Conservation (phyloP, 2,888 invertebrate genomes). For the Catocala nupta region DNA sequence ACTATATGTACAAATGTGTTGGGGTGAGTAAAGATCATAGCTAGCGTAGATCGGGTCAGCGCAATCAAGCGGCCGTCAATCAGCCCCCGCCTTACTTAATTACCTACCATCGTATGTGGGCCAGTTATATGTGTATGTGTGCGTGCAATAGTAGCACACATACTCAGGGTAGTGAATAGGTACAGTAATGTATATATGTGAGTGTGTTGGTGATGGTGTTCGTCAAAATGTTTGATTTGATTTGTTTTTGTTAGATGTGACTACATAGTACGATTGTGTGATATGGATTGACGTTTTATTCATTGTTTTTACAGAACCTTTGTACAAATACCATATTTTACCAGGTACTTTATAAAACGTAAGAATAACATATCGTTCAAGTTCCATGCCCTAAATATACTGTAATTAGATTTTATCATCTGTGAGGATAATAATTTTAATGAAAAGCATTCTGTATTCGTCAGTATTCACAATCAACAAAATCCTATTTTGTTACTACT, state of each 20-base stretch:
- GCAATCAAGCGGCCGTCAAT: slow-evolving; percentile 73
- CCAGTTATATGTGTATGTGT: slow-evolving; percentile 31
- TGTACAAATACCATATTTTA: no score
- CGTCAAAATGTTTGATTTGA: slow-evolving; percentile 9
- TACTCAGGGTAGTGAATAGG: neutral
- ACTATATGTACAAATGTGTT: slow-evolving; percentile 16
- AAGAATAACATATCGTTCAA: no score
- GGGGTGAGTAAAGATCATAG: slow-evolving; percentile 60
- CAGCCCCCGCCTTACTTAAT: slow-evolving; percentile 68
- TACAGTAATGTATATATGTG: slow-evolving; percentile 13
- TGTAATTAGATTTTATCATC: no score
- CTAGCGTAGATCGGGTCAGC: slow-evolving; percentile 53
- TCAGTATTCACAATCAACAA: no score
- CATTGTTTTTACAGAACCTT: neutral
- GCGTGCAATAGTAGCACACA: slow-evolving; percentile 17
- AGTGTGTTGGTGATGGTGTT: slow-evolving; percentile 14
- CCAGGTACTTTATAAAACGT: no score
- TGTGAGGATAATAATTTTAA: no score
- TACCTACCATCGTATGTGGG: slow-evolving; percentile 60
- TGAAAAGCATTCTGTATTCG: no score
- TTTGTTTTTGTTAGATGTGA: slow-evolving; percentile 10
- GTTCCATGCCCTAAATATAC: no score
- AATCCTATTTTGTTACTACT: no score
- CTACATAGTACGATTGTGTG: neutral
- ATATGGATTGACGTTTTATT: no score